Evolutionary conservation across 2,797 vertebrate genomes (phyloP).

Genomic region (Poecilia wingei): DNA sequence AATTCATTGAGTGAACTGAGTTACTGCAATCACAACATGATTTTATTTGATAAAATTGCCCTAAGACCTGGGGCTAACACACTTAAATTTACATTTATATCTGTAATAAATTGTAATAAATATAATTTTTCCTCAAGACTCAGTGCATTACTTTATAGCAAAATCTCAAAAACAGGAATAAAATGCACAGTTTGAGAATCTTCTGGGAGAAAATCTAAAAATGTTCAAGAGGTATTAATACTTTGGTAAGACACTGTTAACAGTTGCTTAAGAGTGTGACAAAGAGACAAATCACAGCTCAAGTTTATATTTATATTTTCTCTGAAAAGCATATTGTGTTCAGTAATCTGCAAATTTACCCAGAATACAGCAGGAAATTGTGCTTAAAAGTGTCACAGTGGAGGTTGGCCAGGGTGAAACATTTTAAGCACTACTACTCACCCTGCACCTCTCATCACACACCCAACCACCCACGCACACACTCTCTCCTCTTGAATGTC

Average conservation of each 20-base stretch:
- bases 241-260: neutral
- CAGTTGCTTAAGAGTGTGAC: neutral
- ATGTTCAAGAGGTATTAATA: neutral
- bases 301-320: neutral
- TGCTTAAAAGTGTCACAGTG: constrained; percentile 60
- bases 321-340: constrained; percentile 11
- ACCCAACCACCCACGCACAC: constrained; percentile 17
- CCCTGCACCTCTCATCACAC: constrained; percentile 53
- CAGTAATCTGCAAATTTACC: constrained; percentile 7
- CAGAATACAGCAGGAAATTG: constrained; percentile 45
- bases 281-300: neutral
- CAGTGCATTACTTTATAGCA: neutral
- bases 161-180: neutral
- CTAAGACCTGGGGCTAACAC: neutral
- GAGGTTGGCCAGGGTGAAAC: constrained; percentile 65
- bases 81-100: neutral
- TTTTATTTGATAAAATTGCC: neutral
- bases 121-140: neutral
- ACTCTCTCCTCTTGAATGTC: constrained; percentile 42
- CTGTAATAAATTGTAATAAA: neutral
- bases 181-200: neutral
- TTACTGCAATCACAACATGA: too few species aligned
- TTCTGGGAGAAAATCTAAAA: neutral
- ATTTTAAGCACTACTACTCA: constrained; percentile 66
- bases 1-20: too few species aligned